Base-by-base conservation (phyloP, 1,140 invertebrate species). In the Hirudo medicinalis region DNA sequence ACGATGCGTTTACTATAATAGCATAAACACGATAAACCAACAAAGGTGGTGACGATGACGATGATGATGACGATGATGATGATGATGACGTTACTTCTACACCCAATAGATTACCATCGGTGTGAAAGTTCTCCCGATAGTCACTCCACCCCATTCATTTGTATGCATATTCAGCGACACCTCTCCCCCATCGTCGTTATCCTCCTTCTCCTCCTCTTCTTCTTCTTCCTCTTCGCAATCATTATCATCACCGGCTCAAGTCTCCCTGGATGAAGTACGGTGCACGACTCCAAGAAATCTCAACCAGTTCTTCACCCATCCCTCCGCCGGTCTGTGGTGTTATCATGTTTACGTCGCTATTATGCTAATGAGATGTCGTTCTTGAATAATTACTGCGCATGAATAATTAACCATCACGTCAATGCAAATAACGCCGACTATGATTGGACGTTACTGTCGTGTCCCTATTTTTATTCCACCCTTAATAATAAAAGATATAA, bases 11-110 rank as follows among this genome's bases (percentile, higher is more conserved):
- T n/a, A n/a, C n/a, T n/a, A n/a, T n/a, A n/a, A n/a, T n/a, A n/a
- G n/a, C n/a, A n/a, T n/a, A n/a, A n/a, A n/a, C n/a, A n/a, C n/a
- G n/a, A n/a, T n/a, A n/a, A n/a, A n/a, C n/a, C n/a, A n/a, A n/a
- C n/a, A n/a, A 27, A 22, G 11, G 15, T 32, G 67, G 20, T 68
- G n/a, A n/a, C 19, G 27, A 68, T 68, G 27, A 36, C 32, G 27
- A 68, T 68, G 67, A 68, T 68, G 67, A 32, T 32, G 67, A 68
- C 32, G 67, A 68, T 19, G 25, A 68, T 68, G 27, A 2, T 68
- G 66, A 67, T 67, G 66, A 67, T 67, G 66, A 67, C 29, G 29
- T 4, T 32, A 2, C 20, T 67, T 36, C 2, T 68, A 17, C 11
- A 29, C 11, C 22, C 40, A 43, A 68, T 40, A 63, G 57, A 63